Percentiles rank a stretch among this genome's conserved stretches.
These are phyloP conservation scores for Otolemur crassicaudatus DNA, from an alignment of 2,797 vertebrate genomes.

Conservation along the genomic window DNA sequence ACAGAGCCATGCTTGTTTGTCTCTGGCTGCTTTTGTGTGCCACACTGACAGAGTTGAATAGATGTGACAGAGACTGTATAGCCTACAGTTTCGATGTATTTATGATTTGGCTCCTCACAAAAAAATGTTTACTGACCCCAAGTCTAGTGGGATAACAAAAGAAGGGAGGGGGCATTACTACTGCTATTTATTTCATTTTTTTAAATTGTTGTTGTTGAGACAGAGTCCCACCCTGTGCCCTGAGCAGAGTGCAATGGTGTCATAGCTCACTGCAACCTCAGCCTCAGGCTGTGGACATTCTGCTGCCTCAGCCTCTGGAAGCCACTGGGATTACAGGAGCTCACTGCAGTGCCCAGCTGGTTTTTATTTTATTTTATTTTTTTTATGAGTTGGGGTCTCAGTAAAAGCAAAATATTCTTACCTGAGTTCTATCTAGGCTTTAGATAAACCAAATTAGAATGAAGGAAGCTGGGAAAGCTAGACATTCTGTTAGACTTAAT, in stretches of 20 bases:
- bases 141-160: not conserved
- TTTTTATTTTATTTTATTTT: too few species aligned
- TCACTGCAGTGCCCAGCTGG: too few species aligned
- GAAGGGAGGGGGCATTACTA: not conserved
- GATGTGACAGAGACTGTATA: not conserved
- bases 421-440: not conserved
- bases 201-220: too few species aligned
- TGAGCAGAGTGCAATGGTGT: too few species aligned
- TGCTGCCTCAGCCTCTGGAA: too few species aligned
- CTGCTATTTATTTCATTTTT: not conserved
- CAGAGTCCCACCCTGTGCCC: too few species aligned
- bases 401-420: not conserved
- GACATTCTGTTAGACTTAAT: not conserved
- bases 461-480: conserved; percentile 8
- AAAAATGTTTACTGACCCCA: not conserved
- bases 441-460: not conserved
- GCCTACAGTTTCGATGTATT: not conserved
- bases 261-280: too few species aligned
- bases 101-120: not conserved
- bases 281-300: too few species aligned
- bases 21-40: not conserved
- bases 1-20: not conserved
- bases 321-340: too few species aligned
- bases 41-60: not conserved
- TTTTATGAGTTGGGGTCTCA: too few species aligned